Base-by-base conservation (phyloP, 1,140 invertebrate species). In the Paraescarpia echinospica region DNA sequence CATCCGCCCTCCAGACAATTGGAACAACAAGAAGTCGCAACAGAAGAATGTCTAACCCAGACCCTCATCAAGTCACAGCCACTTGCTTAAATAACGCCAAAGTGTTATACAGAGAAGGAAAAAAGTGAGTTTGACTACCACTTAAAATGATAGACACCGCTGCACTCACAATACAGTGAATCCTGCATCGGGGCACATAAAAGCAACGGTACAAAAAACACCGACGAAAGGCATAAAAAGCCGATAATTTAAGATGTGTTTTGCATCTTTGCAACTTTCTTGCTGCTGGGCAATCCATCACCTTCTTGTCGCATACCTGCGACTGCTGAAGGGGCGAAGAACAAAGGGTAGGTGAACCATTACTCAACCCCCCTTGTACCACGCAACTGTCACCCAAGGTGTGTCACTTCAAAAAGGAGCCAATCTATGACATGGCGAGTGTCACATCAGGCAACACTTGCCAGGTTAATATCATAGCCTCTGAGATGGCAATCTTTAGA, bases 251-350 rank as follows among this genome's bases (percentile, higher is more conserved):
- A 77, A 77, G 59, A 77, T 77, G 59, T 77, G 59, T 77, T 77
- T 77, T 77, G 59, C 59, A 27, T 77, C 59, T 77, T 77, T 77
- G 59, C 59, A 77, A 77, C 59, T 77, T 77, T 77, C 59, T 77
- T 31, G 59, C 59, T 18, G 59, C 27, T 18, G 27, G 14, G 59
- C 59, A 77, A 77, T 77, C 59, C 59, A 77, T 77, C 59, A 77
- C 59, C 59, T 31, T 41, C 59, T 27, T 4, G 59, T 31, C 27
- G 59, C 14, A 77, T 77, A 77, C 59, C 59, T 77, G 59, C 59
- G 27, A 77, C 59, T 12, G 59, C 59, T 18, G 27, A 77, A 2
- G 22, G 59, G 59, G 59, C 22, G 4, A 77, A 77, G 59, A 77
- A 77, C 59, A 77, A 77, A 77, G 59, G 59, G 59, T 31, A 27